A percentile compares a stretch with the other conserved stretches of the same genome.
Conservation (phyloP, 2,888 invertebrate genomes). For the Serripes groenlandicus region DNA sequence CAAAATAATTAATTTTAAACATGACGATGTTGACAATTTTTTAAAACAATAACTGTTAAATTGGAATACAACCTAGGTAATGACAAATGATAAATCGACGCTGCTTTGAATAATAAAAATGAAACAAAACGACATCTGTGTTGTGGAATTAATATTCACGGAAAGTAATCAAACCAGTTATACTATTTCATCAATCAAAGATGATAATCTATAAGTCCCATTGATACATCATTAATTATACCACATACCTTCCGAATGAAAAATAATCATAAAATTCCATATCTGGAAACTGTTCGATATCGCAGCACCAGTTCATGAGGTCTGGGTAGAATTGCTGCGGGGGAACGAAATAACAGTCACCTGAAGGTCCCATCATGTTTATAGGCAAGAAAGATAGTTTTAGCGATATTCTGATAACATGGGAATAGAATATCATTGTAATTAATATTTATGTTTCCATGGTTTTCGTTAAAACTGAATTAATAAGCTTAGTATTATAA, state of each 20-base stretch:
- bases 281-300: conserved; percentile 7
- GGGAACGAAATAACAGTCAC: not conserved
- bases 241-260: conserved; percentile 2
- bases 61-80: no score
- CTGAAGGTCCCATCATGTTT: not conserved
- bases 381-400: not conserved
- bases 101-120: no score
- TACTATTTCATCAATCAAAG: no score
- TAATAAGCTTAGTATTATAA: not conserved
- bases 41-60: no score
- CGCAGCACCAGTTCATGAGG: not conserved
- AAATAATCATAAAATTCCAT: conserved; percentile 16
- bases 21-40: no score
- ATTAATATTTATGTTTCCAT: conserved; percentile 22
- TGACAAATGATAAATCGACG: no score
- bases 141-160: no score
- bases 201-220: no score
- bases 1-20: no score
- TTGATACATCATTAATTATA: not conserved
- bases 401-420: not conserved
- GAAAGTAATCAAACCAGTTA: no score
- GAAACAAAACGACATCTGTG: no score
- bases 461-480: conserved; percentile 8
- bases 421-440: conserved; percentile 21
- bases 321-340: not conserved